phyloP scores from a whole-genome alignment of 1,140 invertebrate species.

The Drosophila baimaii region DNA sequence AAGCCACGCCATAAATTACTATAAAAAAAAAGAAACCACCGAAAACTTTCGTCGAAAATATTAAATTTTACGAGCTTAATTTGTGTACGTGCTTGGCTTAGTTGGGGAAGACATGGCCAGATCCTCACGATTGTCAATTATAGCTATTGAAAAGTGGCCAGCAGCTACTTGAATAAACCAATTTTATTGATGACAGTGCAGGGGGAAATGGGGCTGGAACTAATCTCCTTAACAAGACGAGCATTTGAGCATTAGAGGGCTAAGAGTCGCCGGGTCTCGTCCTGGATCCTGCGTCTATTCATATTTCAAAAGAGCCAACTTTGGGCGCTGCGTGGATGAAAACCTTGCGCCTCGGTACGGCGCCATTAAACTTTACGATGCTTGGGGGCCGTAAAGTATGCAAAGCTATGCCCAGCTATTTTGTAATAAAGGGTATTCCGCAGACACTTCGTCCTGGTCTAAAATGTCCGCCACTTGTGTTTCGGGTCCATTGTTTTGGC shows the following conservation, averaged over 20 bases:
- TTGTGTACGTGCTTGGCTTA: slow-evolving; percentile 72
- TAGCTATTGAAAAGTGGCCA: slow-evolving; percentile 78
- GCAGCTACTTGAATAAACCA: slow-evolving; percentile 73
- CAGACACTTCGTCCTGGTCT: slow-evolving; percentile 48
- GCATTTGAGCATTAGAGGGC: slow-evolving; percentile 71
- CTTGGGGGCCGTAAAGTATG: slow-evolving; percentile 75
- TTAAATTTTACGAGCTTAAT: slow-evolving; percentile 83
- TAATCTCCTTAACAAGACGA: slow-evolving; percentile 78
- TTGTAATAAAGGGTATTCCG: slow-evolving; percentile 81
- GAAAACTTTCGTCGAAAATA: slow-evolving; percentile 67
- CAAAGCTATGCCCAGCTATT: slow-evolving; percentile 63
- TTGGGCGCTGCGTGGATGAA: slow-evolving; percentile 47
- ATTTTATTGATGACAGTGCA: slow-evolving; percentile 67
- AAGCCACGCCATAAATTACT: slow-evolving; percentile 71
- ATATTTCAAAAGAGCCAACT: slow-evolving; percentile 78
- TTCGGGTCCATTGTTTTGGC: slow-evolving; percentile 59
- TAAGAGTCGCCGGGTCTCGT: slow-evolving; percentile 11
- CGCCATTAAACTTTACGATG: slow-evolving; percentile 80
- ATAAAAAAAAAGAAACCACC: slow-evolving; percentile 23
- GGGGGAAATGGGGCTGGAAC: slow-evolving; percentile 51
- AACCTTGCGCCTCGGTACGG: slow-evolving; percentile 65
- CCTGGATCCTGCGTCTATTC: slow-evolving; percentile 60
- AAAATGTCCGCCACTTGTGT: slow-evolving; percentile 56
- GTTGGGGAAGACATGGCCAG: neutral
- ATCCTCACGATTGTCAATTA: slow-evolving; percentile 73